Base-by-base conservation (phyloP, 2,888 invertebrate species). In the Axea sp. region DNA sequence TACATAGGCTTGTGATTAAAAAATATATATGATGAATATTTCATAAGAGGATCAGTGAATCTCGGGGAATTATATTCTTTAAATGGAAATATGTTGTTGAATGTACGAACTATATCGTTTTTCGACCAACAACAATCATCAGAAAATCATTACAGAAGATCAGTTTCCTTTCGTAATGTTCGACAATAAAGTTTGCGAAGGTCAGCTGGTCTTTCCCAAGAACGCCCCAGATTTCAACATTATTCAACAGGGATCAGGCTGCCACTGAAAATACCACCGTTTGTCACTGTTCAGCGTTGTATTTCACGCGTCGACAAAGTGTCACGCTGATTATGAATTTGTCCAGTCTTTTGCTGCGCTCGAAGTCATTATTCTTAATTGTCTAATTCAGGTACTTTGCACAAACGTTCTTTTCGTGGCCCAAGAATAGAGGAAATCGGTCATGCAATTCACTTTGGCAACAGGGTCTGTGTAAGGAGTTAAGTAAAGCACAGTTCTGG, bases 141-240 rank as follows among this genome's bases (percentile, higher is more conserved):
- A 30, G 17, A 49, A 67, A 67, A 51, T 73, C 73, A 62, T 68
- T 57, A 65, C 15, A 12, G 9, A 14, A 39, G 39, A 73, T 73
- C 67, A 67, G 43, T 73, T 62, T 14, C 31, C 15, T 53, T 8
- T 4, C 26, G 33, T 49, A 47, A 55, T 30, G 37, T 3, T 17
- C 28, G 37, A 53, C 59, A 43, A 69, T 60, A 47, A 60, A 43
- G 17, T 53, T 30, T 26, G 57, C 57, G 15, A 14, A 49, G 83
- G 82, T 84, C 86, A 86, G 83, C 84, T 86, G 86, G 80, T 75
- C 80, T 81, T 85, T 85, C 86, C 84, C 87, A 84, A 82, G 82
- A 83, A 81, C 86, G 82, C 86, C 86, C 86, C 87, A 87, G 87
- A 87, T 87, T 87, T 87, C 81, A 83, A 87, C 87, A 87, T 87